phyloP scores from a whole-genome alignment of 2,888 invertebrate species.

The Pandemis heparana region DNA sequence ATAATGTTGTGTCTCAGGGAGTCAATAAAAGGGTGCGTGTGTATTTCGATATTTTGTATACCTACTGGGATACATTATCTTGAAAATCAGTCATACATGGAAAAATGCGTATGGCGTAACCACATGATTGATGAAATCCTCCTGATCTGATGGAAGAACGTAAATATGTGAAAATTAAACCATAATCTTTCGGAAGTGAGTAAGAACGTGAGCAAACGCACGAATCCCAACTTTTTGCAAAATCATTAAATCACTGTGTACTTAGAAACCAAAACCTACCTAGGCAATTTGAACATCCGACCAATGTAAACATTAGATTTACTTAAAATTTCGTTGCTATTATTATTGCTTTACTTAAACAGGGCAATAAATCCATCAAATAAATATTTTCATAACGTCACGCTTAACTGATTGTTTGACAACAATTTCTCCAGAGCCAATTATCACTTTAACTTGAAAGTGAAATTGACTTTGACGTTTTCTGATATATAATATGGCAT shows the following conservation, averaged over 20 bases:
- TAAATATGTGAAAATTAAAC: not conserved
- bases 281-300: not conserved
- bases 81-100: not conserved
- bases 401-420: not conserved
- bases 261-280: not conserved
- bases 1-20: too few species aligned
- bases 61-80: too few species aligned
- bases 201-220: not conserved
- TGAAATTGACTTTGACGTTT: not conserved
- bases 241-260: not conserved
- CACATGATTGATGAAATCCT: not conserved
- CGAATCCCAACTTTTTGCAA: not conserved
- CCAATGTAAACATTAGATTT: not conserved
- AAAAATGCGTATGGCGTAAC: not conserved
- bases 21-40: too few species aligned
- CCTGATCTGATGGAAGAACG: not conserved
- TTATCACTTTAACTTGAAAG: not conserved
- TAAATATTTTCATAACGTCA: not conserved
- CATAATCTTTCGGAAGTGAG: not conserved
- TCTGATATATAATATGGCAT: not conserved
- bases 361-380: not conserved
- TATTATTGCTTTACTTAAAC: not conserved
- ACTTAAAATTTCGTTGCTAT: constrained; percentile 1
- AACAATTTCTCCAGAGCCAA: not conserved
- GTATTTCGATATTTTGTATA: too few species aligned